Evolutionary conservation across 2,888 invertebrate genomes (phyloP).

Genomic region (Trissolcus japonicus): DNA sequence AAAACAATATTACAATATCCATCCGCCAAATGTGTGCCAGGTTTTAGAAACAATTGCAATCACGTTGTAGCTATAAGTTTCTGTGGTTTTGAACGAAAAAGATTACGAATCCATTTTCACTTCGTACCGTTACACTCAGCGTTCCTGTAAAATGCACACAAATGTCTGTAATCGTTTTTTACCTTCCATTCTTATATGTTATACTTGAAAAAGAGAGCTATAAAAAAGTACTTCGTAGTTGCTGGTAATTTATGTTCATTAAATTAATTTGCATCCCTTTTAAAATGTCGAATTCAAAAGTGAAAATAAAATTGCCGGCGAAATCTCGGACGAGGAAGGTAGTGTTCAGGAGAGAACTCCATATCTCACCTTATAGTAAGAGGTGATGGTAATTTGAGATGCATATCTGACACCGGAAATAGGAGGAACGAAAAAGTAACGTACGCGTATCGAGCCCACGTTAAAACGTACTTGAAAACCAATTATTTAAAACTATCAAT

Average conservation of each 20-base stretch:
- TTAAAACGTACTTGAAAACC: slow-evolving; percentile 13
- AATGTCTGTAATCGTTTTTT: too few species aligned
- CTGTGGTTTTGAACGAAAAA: neutral
- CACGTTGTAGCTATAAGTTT: slow-evolving; percentile 3
- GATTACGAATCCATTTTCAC: slow-evolving; percentile 1
- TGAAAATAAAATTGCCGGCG: slow-evolving; percentile 18
- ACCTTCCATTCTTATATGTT: too few species aligned
- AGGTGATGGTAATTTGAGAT: slow-evolving; percentile 44
- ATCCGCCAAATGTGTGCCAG: too few species aligned
- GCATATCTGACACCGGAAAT: slow-evolving; percentile 53
- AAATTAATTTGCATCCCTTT: too few species aligned
- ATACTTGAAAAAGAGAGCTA: too few species aligned
- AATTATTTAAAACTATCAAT: slow-evolving; percentile 26
- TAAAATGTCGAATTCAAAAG: neutral
- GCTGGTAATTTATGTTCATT: too few species aligned
- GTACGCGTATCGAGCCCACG: slow-evolving; percentile 14
- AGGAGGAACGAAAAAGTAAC: slow-evolving; percentile 35
- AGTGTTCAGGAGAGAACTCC: slow-evolving; percentile 18
- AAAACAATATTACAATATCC: too few species aligned
- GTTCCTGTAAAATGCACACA: too few species aligned
- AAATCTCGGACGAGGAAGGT: slow-evolving; percentile 24
- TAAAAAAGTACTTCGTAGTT: too few species aligned
- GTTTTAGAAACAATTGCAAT: neutral
- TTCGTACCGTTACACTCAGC: neutral
- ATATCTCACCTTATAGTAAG: slow-evolving; percentile 36